Evolutionary conservation across 2,888 invertebrate genomes (phyloP).

Genomic region (Acleris emargana): DNA sequence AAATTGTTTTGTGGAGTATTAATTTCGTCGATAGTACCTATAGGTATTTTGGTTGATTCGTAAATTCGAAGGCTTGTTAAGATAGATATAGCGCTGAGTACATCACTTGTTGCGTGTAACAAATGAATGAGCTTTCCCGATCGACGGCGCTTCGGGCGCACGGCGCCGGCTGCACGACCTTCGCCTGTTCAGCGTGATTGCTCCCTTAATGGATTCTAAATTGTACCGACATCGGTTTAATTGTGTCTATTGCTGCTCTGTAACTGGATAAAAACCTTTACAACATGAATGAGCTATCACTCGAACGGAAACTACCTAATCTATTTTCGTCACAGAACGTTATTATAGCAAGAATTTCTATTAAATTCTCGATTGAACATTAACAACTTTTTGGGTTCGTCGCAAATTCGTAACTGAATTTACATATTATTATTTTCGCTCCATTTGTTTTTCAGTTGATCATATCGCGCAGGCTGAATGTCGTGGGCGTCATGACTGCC

Average conservation of each 20-base stretch:
- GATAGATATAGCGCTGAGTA: slow-evolving; percentile 1
- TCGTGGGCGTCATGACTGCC: slow-evolving; percentile 18
- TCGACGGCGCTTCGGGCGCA: slow-evolving; percentile 41
- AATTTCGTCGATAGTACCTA: not conserved
- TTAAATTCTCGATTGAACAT: slow-evolving; percentile 3
- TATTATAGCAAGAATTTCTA: slow-evolving; percentile 2
- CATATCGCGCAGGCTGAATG: slow-evolving; percentile 4
- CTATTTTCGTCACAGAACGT: slow-evolving; percentile 14
- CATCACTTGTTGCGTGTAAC: slow-evolving; percentile 47
- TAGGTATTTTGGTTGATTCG: not conserved
- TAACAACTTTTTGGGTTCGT: slow-evolving; percentile 11
- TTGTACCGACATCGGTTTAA: slow-evolving; percentile 57
- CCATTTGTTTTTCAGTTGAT: slow-evolving; percentile 16
- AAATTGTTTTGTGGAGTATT: not conserved
- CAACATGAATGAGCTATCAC: not conserved
- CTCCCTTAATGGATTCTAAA: slow-evolving; percentile 70
- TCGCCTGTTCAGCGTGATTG: slow-evolving; percentile 55
- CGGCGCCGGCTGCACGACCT: slow-evolving; percentile 40
- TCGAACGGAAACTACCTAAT: slow-evolving; percentile 5
- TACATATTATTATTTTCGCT: slow-evolving; percentile 16
- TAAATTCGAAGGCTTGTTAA: slow-evolving; percentile 8
- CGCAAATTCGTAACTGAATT: slow-evolving; percentile 19
- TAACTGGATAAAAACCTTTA: slow-evolving; percentile 42
- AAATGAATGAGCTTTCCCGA: slow-evolving; percentile 52
- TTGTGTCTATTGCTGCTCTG: slow-evolving; percentile 51